phyloP scores from a whole-genome alignment of 2,797 vertebrate species.

The Smutsia temminckii region DNA sequence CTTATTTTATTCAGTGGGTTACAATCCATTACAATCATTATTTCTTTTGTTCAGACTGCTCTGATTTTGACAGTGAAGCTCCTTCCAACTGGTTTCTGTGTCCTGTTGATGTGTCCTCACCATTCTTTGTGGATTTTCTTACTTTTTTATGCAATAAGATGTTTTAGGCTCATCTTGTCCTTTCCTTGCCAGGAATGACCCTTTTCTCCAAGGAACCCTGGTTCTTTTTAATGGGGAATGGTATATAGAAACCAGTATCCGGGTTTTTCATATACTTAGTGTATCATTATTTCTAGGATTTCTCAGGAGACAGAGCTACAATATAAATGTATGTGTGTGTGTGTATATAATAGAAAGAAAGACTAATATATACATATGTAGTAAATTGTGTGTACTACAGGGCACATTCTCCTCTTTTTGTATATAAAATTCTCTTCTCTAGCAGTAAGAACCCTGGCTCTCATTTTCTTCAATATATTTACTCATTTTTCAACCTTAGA shows the following conservation, averaged over 20 bases:
- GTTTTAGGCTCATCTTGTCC: background rate
- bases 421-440: background rate
- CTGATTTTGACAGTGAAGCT: background rate
- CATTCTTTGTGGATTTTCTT: background rate
- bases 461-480: background rate
- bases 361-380: background rate
- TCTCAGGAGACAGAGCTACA: background rate
- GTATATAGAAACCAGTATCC: background rate
- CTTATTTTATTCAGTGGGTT: background rate
- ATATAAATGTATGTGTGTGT: background rate
- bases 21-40: background rate
- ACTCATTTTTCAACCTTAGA: background rate
- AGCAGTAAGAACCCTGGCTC: background rate
- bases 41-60: background rate
- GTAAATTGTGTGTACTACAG: background rate
- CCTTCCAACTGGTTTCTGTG: background rate
- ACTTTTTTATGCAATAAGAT: background rate
- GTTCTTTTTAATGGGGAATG: background rate
- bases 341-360: background rate
- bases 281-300: background rate
- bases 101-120: background rate
- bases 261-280: background rate
- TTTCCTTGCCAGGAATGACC: background rate
- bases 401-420: background rate
- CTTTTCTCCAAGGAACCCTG: background rate